Percentiles rank a stretch among this genome's conserved stretches.
Conservation (phyloP, 2,888 invertebrate genomes). For the Arge pagana region DNA sequence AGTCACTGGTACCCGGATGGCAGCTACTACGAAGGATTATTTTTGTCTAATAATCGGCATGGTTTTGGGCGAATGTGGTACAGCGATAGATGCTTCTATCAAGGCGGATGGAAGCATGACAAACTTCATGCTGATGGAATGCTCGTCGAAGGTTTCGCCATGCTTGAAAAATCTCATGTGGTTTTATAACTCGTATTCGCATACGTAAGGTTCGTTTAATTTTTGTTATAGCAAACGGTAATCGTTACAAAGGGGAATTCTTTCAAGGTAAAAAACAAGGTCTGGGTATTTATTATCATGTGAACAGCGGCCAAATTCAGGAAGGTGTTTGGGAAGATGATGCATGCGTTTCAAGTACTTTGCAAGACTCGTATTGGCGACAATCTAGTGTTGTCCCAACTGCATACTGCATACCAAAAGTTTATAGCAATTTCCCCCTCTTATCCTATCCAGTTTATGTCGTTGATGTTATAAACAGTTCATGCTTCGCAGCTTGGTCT, state of each 20-base stretch:
- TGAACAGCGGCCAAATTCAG: conserved; percentile 69
- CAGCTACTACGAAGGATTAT: conserved; percentile 65
- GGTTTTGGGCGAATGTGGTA: conserved; percentile 71
- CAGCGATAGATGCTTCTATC: conserved; percentile 63
- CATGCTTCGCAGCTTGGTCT: conserved; percentile 22
- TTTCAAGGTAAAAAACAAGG: conserved; percentile 64
- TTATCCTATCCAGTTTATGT: background rate
- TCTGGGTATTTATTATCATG: conserved; percentile 67
- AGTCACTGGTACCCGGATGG: conserved; percentile 64
- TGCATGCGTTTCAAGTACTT: conserved; percentile 62
- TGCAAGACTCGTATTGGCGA: conserved; percentile 65
- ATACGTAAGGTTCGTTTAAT: conserved; percentile 17
- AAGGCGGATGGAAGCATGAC: conserved; percentile 65
- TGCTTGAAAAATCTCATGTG: background rate
- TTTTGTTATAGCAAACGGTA: conserved; percentile 60
- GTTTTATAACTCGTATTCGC: background rate
- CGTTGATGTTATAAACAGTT: background rate
- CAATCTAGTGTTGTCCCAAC: conserved; percentile 64
- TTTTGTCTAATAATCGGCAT: conserved; percentile 59
- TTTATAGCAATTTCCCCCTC: conserved; percentile 40
- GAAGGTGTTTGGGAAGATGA: conserved; percentile 68
- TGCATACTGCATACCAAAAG: conserved; percentile 62
- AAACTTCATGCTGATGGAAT: conserved; percentile 62
- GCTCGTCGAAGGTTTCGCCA: conserved; percentile 59
- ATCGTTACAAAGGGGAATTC: conserved; percentile 71